Evolutionary conservation across 2,888 invertebrate genomes (phyloP), one percentile per base, ranked within the genome.

Genomic region (Argyra leucocephala): DNA sequence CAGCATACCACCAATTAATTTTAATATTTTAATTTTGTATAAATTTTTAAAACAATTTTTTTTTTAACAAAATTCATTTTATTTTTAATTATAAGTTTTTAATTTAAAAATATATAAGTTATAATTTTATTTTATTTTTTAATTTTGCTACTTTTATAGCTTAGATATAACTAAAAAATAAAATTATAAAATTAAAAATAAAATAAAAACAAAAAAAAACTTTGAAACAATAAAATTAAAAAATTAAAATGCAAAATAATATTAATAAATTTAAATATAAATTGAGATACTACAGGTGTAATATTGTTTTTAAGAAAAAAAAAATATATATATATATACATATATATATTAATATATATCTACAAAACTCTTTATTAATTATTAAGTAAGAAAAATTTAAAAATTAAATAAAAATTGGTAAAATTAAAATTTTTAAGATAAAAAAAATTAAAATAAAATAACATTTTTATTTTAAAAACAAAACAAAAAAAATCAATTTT

Each of bases 201-300:
- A 48, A 48, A 9, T 48, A 18, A 48, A 15, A 48, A 48, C 2
- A 18, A 1, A 15, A 48, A 18, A 15, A 18, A 48, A 18, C 15
- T 10, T 31, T 15, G 48, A 48, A 48, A 48, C 18, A 48, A 15
- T 18, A 48, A 5, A 48, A 48, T n/a, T 12, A 48, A 48, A 48
- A 18, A 48, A 12, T 18, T 18, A 48, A 48, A 10, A 31, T 10
- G 12, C 26, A 26, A 26, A 31, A 31, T 10, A 48, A 48, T 18
- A 18, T 48, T 48, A 48, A 48, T 48, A 48, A 48, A 31, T 31
- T 31, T 31, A 31, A 31, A 31, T n/a, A n/a, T 6, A 31, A 31
- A 31, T 31, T 31, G n/a, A 48, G 18, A 48, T 48, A 48, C 48
- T 48, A 48, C 48, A 48, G 48, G 48, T 48, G 48, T 48, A 48